A percentile compares a stretch with the other conserved stretches of the same genome.
These are phyloP conservation scores for Hybos culiciformis DNA, from an alignment of 2,888 invertebrate species.

Conservation along the genomic window DNA sequence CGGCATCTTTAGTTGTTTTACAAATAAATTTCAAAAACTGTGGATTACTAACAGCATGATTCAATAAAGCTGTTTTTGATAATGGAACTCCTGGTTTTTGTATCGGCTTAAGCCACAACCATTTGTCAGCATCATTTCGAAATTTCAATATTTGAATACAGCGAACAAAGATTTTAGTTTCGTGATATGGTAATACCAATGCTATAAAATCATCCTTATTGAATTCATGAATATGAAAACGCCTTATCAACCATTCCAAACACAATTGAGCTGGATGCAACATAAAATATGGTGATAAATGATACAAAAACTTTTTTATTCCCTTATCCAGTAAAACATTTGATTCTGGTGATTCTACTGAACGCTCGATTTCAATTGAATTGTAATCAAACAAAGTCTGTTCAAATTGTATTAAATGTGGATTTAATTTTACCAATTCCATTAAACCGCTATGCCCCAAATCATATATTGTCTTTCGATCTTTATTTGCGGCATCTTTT, in stretches of 20 bases:
- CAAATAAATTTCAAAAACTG: constrained; percentile 51
- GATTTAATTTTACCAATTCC: constrained; percentile 63
- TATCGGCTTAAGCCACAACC: constrained; percentile 62
- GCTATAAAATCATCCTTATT: constrained; percentile 70
- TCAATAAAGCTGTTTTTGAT: constrained; percentile 55
- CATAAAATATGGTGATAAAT: constrained; percentile 78
- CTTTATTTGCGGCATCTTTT: constrained; percentile 76
- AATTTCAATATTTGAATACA: constrained; percentile 65
- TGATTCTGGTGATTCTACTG: constrained; percentile 56
- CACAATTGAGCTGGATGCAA: constrained; percentile 72
- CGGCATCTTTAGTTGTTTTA: constrained; percentile 41
- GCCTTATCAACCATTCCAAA: constrained; percentile 87
- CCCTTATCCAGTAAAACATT: constrained; percentile 62
- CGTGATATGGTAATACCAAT: constrained; percentile 82
- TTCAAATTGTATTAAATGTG: constrained; percentile 58
- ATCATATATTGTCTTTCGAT: constrained; percentile 70
- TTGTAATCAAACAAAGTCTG: constrained; percentile 61
- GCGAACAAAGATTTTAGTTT: constrained; percentile 74
- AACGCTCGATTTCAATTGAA: constrained; percentile 67
- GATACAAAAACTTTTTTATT: constrained; percentile 64
- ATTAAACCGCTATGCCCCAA: constrained; percentile 76
- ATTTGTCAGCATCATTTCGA: constrained; percentile 44
- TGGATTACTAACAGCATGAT: constrained; percentile 51
- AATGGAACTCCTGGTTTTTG: constrained; percentile 64
- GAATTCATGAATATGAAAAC: constrained; percentile 78